Evolutionary conservation across 2,888 invertebrate species (phyloP), one percentile per base, ranked within the genome.

Genomic region (Platycheirus rosarum): DNA sequence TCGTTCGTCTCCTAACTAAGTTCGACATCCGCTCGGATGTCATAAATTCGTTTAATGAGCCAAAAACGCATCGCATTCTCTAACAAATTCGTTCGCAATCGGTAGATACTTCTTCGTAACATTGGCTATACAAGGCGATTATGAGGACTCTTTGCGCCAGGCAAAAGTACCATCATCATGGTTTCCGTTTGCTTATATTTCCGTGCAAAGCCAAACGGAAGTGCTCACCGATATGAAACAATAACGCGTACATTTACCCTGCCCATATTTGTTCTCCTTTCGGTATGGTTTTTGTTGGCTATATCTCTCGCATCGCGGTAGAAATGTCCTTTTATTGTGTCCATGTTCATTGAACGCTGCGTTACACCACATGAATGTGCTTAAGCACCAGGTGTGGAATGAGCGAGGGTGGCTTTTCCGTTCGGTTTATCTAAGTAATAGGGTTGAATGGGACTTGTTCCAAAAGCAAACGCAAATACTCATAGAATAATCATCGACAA

Each of bases 141-240:
- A 68, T 60, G 37, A 32, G 23, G 16, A 49, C 35, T 16, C 11
- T 44, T 60, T 44, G 9, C 44, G 35, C 53, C 48, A 53, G 35
- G 1, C 57, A 14, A 57, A 77, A 40, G 60, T 48, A 62, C 62
- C 60, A 49, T 49, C 48, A 49, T 62, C 48, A 53, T 66, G 71
- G 49, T 77, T 82, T 77, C 82, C 77, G 82, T 71, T 77, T 63
- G 71, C 68, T 82, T 82, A 66, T 82, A 48, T 71, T 82, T 77
- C 80, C 75, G 18, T 65, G 71, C 40, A 51, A 65, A 40, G 37
- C 57, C n/a, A 77, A 71, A 46, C 76, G 82, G 82, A 82, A 62
- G 62, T 62, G 14, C 62, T 57, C 16, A 48, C 71, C 62, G 82
- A 82, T 77, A 76, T 71, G 71, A 77, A 82, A 82, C 82, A 82